Evolutionary conservation across 1,140 invertebrate genomes (phyloP), one percentile per base, ranked within the genome.

Genomic region (Drosophila ohnishii): DNA sequence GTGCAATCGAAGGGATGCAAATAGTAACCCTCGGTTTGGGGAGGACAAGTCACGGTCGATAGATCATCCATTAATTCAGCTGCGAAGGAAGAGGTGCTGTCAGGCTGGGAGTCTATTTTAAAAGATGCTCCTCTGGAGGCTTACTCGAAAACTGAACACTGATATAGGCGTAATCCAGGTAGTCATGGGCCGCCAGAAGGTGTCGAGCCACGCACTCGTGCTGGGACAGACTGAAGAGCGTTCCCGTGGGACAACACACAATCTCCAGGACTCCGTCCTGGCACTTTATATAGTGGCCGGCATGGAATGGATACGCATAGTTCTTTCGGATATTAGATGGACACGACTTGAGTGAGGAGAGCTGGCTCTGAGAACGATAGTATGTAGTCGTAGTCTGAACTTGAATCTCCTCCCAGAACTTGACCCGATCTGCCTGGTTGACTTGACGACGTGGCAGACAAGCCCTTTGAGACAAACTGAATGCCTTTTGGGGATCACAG

Each of bases 1-100:
- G 90, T 92, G 72, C 95, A 95, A 42, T 94, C 93, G 11, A 92
- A 91, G 2, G 94, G 94, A 92, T 95, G 94, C 2, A 94, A 92
- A 32, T 93, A 91, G 11, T 94, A 64, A 10, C 95, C 95, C 40
- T 69, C 44, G 0, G 45, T 69, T 11, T 69, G 62, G 1, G 69
- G 69, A 10, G 86, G 80, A 65, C 90, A 91, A 0, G 61, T 76
- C 2, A 90, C 67, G 8, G 65, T 78, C 14, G 78, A 76, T 1
- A 60, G 39, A 42, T 82, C 78, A 32, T 63, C 50, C 72, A 86
- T 66, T 10, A 76, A 53, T 40, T 86, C 59, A 40, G 61, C 80
- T 87, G 45, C 4, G 25, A 59, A 32, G 13, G 40, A 19, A 11
- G 13, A 22, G 1, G 9, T 0, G 0, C 11, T 57, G 10, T 73